Base-by-base conservation (phyloP, 2,888 invertebrate species). In the Acrocera orbiculus region DNA sequence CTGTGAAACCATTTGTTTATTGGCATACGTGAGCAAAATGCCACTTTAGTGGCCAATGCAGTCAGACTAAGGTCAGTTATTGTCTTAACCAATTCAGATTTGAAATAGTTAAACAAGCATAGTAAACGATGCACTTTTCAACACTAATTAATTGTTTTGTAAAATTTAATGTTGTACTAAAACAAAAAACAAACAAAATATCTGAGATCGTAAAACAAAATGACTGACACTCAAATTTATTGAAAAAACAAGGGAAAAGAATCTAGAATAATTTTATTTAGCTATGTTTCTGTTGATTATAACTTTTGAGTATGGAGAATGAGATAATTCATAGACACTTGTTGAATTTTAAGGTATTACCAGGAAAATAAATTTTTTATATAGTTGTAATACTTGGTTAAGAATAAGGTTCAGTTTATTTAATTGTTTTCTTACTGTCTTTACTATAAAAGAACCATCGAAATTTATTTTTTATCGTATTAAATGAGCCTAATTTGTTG, bases 1-100 rank as follows among this genome's bases (percentile, higher is more conserved):
- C 42, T 44, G 41, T 41, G 43, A 43, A 40, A 41, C 43, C 42
- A 44, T 44, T 44, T 42, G 44, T 44, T 43, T 44, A 44, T 43
- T 34, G 31, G 29, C 37, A 39, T 39, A 44, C 44, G 43, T 43
- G 43, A 43, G 42, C 40, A 37, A 40, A 42, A 44, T 44, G 32
- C 38, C 27, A 40, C 33, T 30, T 27, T 35, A 27, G 35, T 28
- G 32, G 30, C 16, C 37, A 24, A 33, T 27, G 20, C 27, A 20
- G 5, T 27, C 19, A 30, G 32, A n/a, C 32, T 16, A 20, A 19
- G 23, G 33, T 32, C 28, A 27, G 30, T 17, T 34, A 27, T 32
- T 35, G 32, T 30, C 33, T 33, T 28, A 32, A 29, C 32, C 8
- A 29, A 22, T 26, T 22, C 32, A 25, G 30, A 35, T 30, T 27